These are phyloP conservation scores for Teleogryllus oceanicus DNA, from an alignment of 2,888 invertebrate genomes.

Conservation along the genomic window DNA sequence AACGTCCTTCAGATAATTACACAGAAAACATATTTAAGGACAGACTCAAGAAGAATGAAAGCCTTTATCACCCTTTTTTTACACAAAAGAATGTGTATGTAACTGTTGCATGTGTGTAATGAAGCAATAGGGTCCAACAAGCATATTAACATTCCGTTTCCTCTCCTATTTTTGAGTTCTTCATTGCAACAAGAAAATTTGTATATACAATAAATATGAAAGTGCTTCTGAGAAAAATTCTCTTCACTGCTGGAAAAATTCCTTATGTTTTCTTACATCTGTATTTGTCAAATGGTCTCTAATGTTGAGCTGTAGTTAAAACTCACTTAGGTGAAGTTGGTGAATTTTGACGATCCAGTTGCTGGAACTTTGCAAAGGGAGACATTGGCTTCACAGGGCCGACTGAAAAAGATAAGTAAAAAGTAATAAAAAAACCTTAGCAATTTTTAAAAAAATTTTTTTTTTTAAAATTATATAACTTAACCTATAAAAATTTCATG, in stretches of 20 bases:
- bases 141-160: not conserved
- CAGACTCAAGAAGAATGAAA: conserved; percentile 3
- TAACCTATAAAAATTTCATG: too few relatives aligned
- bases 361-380: conserved; percentile 87
- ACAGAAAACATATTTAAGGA: not conserved
- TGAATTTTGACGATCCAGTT: conserved; percentile 84
- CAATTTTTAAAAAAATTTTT: too few relatives aligned
- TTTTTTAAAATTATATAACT: too few relatives aligned
- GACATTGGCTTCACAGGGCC: conserved; percentile 63
- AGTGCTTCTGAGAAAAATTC: too few relatives aligned
- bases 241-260: too few relatives aligned
- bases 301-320: not conserved
- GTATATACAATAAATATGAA: too few relatives aligned
- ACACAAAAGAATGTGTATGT: not conserved
- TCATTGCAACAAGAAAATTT: too few relatives aligned
- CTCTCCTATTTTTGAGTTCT: too few relatives aligned
- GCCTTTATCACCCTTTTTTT: not conserved
- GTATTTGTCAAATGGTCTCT: too few relatives aligned
- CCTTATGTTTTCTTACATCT: too few relatives aligned
- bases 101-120: not conserved
- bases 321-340: conserved; percentile 72
- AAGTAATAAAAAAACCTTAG: too few relatives aligned
- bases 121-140: conserved; percentile 18
- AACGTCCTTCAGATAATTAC: too few relatives aligned
- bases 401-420: conserved; percentile 27